Base-by-base conservation (phyloP, 2,113 vertebrate species). In the Pristiophorus japonicus region DNA sequence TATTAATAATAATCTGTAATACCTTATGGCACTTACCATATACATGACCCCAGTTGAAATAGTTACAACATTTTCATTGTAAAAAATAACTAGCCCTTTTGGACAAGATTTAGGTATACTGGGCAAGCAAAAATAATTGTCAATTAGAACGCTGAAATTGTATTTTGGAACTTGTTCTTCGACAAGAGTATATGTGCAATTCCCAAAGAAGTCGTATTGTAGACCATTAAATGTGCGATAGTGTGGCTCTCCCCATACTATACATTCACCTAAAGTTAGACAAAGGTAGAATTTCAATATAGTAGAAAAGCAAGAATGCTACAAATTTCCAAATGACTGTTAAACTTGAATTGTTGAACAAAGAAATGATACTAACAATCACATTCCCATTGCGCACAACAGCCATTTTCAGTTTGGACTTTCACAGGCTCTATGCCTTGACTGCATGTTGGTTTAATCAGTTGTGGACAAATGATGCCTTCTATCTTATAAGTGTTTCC, bases 241-340 rank as follows among this genome's bases (percentile, higher is more conserved):
- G 95, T 98, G 98, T 16, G 97, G 97, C 78, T 98, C 97, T 55
- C 98, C 98, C 66, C 96, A 98, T 0, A 98, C 42, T 5, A 97
- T 96, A 65, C 98, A 98, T 10, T 90, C 96, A 96, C 97, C 98
- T 98, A 81, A 96, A 94, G 95, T 45, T 20, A 92, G 70, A 73
- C 5, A 73, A 95, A 73, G 16, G 8, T 63, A n/a, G 87, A 45
- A 91, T 8, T 92, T 73, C 38, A 88, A 95, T 47, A 59, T 45
- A 38, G 38, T 12, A 45, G 78, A 42, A 22, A 84, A 84, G 78
- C 18, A 84, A 20, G 34, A 73, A 42, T 27, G 16, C 22, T 70
- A 18, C 55, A 51, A 45, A n/a, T 81, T 87, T 90, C 45, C 27
- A 95, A 73, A 84, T 73, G 4, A 92, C 42, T 18, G 27, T 75